Evolutionary conservation across 2,797 vertebrate species (phyloP).

Genomic region (Enteromius treurensis): DNA sequence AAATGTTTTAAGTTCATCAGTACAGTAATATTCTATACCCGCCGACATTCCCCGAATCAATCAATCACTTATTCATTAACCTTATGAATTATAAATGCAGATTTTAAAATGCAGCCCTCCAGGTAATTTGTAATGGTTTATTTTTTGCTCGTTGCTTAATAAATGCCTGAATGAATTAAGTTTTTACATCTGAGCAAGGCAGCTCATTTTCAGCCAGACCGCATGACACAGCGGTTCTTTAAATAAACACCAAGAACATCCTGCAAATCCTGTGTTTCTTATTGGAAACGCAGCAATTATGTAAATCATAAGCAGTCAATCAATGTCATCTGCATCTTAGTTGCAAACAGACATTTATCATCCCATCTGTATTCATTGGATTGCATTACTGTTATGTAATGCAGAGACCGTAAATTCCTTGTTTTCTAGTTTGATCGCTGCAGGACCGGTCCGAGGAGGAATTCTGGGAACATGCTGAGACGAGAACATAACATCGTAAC

Average conservation of each 20-base stretch:
- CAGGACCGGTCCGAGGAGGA: conserved; percentile 53
- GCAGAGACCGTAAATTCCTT: conserved; percentile 62
- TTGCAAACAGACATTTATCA: conserved; percentile 31
- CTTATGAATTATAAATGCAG: conserved; percentile 4
- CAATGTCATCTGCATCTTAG: conserved; percentile 31
- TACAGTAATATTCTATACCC: background rate
- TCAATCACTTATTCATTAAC: conserved; percentile 11
- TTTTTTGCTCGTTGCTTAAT: background rate
- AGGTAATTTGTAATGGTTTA: background rate
- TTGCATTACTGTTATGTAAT: conserved; percentile 57
- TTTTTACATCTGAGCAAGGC: background rate
- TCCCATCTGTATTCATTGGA: conserved; percentile 24
- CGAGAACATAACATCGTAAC: conserved; percentile 58
- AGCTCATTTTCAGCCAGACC: background rate
- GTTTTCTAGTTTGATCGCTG: conserved; percentile 57
- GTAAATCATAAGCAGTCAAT: conserved; percentile 42
- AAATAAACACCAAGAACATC: conserved; percentile 33
- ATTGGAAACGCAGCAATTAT: conserved; percentile 1
- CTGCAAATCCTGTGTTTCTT: conserved; percentile 9
- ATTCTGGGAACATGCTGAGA: conserved; percentile 67
- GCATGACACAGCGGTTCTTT: conserved; percentile 11
- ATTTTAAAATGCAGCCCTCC: conserved; percentile 1
- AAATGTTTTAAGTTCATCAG: background rate
- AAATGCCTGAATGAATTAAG: background rate
- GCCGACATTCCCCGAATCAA: background rate